These are phyloP conservation scores for Tapera naevia DNA, from an alignment of 2,797 vertebrate species.

Conservation along the genomic window DNA sequence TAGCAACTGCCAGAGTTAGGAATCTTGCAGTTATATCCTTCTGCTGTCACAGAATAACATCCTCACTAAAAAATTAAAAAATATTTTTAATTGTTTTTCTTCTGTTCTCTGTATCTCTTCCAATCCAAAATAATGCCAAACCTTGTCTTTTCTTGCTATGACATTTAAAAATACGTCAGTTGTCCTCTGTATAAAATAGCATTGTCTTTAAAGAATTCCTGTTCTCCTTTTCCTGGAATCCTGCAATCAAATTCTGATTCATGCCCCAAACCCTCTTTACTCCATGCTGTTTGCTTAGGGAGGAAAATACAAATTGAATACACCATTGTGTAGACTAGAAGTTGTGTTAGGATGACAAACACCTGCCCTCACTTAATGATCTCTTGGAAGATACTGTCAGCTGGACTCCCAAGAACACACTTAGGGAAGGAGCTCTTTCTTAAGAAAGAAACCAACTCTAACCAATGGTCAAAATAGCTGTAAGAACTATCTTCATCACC, in stretches of 20 bases:
- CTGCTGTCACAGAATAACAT: background rate
- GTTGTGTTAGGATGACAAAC: background rate
- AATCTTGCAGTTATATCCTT: background rate
- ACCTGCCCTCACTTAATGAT: conserved; percentile 24
- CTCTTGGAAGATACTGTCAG: background rate
- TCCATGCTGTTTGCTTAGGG: background rate
- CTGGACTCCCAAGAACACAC: background rate
- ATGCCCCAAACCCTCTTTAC: conserved; percentile 14
- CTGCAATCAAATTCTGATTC: conserved; percentile 21
- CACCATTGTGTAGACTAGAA: background rate
- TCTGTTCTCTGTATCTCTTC: background rate
- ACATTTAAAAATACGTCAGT: conserved; percentile 5
- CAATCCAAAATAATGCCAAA: background rate
- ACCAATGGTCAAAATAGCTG: background rate
- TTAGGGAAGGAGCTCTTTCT: background rate
- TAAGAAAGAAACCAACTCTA: background rate
- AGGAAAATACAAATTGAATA: background rate
- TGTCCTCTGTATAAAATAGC: conserved; percentile 17
- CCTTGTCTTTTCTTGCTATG: background rate
- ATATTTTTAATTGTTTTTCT: background rate
- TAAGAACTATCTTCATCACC: background rate
- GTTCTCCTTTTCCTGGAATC: conserved; percentile 5
- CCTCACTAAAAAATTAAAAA: background rate
- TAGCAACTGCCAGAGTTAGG: background rate
- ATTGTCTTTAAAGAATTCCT: conserved; percentile 17